Base-by-base conservation (phyloP, 2,888 invertebrate genomes). In the Entomobrya proxima region DNA sequence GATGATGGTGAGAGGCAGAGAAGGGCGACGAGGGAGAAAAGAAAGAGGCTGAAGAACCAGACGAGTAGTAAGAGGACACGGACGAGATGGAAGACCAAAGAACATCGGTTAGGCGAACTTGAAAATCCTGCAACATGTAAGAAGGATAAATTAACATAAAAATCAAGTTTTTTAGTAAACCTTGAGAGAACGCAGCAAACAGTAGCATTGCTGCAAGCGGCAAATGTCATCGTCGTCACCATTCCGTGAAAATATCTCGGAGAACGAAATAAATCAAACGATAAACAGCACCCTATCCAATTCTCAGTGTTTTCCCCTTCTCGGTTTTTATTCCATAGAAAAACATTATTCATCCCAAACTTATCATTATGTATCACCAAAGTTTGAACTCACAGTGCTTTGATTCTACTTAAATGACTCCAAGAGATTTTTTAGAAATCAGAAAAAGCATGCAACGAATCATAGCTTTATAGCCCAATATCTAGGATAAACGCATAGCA, bases 61-160 rank as follows among this genome's bases (percentile, higher is more conserved):
- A 40, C 7, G 61, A 58, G 21, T 47, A 72, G 21, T 72, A 80
- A 0, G 83, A 81, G 3, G 86, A 85, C 69, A 85, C 76, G 35
- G 82, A 76, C 47, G 85, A 76, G 55, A 86, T 88, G 80, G 87
- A 87, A 47, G 89, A 89, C 87, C 89, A 88, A 67, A 87, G 80
- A 18, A 95, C 93, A 91, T 97, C 97, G 15, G 95, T 93, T 77
- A 98, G 93, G 89, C 95, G 94, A 35, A 98, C 96, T 13, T 95
- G 95, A 81, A 98, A 94, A 79, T 95, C 94, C 92, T 96, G 95
- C 92, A 96, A 96, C 87, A 95, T 21, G n/a, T 44, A 58, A 55
- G 32, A 69, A 15, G n/a, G 18, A 40, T 15, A 67, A 67, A 67
- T 69, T 27, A 6, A 64, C 35, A 64, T 35, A 35, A 64, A 64